Evolutionary conservation across 1,140 invertebrate genomes (phyloP).

Genomic region (Thereuonema tuberculata): DNA sequence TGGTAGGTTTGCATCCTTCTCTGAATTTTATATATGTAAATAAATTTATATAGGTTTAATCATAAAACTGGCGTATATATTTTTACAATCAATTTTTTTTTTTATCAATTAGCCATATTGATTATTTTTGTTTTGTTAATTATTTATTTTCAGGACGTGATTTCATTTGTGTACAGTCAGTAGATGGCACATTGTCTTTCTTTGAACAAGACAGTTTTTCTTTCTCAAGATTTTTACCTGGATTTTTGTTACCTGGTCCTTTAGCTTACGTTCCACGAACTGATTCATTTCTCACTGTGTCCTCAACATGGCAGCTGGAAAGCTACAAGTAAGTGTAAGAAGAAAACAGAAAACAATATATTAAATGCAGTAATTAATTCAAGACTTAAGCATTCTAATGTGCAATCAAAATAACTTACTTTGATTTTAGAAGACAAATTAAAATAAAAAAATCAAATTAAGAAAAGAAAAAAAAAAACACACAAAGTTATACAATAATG

Average conservation of each 20-base stretch:
- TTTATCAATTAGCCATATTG: background rate
- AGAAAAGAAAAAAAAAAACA: too few species aligned
- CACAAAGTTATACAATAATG: too few species aligned
- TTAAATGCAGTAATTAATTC: too few species aligned
- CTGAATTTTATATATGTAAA: background rate
- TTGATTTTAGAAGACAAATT: background rate
- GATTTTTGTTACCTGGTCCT: constrained; percentile 61
- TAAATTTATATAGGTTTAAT: background rate
- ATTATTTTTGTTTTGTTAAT: constrained; percentile 8
- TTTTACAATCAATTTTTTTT: too few species aligned
- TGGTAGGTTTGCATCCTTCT: too few species aligned
- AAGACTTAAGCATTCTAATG: background rate
- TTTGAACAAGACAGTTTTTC: constrained; percentile 77
- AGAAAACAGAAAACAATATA: too few species aligned
- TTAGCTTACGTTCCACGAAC: constrained; percentile 56
- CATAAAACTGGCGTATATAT: background rate
- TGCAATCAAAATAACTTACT: background rate
- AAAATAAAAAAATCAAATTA: too few species aligned
- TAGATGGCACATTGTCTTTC: constrained; percentile 68
- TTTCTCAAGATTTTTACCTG: constrained; percentile 55
- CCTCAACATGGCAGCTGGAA: constrained; percentile 56
- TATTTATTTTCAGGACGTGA: constrained; percentile 42
- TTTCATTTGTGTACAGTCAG: constrained; percentile 69
- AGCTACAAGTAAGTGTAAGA: constrained; percentile 68
- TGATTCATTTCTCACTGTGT: constrained; percentile 63